A percentile compares a stretch with the other conserved stretches of the same genome.
phyloP scores from a whole-genome alignment of 2,888 invertebrate species.

The Hypsopygia costalis region DNA sequence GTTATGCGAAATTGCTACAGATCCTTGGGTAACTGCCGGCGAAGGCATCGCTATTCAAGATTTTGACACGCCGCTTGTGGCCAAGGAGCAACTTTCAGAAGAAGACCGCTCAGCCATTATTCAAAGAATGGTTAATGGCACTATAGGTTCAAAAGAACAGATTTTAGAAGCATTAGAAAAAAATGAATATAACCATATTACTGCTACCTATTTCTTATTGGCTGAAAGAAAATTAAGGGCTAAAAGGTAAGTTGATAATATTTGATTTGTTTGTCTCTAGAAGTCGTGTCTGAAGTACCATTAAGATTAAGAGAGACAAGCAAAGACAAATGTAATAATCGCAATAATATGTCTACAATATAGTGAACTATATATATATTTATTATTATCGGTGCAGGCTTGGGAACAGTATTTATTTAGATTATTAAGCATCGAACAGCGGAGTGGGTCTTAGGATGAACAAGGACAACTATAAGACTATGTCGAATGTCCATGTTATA shows the following conservation, averaged over 20 bases:
- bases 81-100: constrained; percentile 93
- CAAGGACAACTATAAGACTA: too few relatives aligned
- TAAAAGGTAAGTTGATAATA: constrained; percentile 80
- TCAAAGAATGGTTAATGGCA: constrained; percentile 97
- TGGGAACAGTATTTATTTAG: too few relatives aligned
- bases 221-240: constrained; percentile 95
- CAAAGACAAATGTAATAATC: too few relatives aligned
- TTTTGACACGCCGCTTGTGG: constrained; percentile 89
- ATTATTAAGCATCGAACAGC: too few relatives aligned
- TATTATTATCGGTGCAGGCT: too few relatives aligned
- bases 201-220: constrained; percentile 97
- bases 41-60: constrained; percentile 79
- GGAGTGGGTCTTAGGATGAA: too few relatives aligned
- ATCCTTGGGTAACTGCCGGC: constrained; percentile 89
- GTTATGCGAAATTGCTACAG: constrained; percentile 91
- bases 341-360: too few relatives aligned
- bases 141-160: constrained; percentile 96
- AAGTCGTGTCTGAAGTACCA: too few relatives aligned
- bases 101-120: constrained; percentile 95
- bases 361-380: too few relatives aligned
- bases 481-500: too few relatives aligned
- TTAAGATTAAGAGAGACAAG: too few relatives aligned
- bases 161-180: constrained; percentile 96
- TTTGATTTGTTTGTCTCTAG: too few relatives aligned
- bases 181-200: constrained; percentile 98